A percentile compares a stretch with the other conserved stretches of the same genome.
phyloP scores from a whole-genome alignment of 2,888 invertebrate species.

The Hyposoter didymator region DNA sequence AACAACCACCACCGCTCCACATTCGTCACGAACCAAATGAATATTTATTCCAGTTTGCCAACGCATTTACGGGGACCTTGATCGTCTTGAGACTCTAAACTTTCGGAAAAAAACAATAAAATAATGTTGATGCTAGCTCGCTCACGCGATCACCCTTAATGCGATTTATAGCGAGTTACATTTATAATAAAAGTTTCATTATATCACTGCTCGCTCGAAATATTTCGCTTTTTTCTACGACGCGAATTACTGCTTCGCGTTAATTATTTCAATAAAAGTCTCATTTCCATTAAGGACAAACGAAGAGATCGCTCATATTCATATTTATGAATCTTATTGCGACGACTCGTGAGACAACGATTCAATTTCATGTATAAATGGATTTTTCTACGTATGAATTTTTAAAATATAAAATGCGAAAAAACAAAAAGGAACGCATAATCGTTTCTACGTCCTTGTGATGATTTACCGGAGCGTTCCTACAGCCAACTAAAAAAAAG shows the following conservation, averaged over 20 bases:
- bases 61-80: conserved; percentile 50
- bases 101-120: conserved; percentile 13
- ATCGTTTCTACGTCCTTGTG: conserved; percentile 52
- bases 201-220: conserved; percentile 5
- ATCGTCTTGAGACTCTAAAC: conserved; percentile 35
- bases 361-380: conserved; percentile 25
- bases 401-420: background rate
- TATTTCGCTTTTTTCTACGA: conserved; percentile 1
- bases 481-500: background rate
- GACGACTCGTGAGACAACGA: conserved; percentile 34
- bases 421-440: conserved; percentile 2
- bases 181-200: conserved; percentile 3
- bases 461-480: conserved; percentile 45
- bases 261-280: background rate
- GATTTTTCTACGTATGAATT: background rate
- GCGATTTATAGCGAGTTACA: conserved; percentile 2
- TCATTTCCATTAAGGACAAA: conserved; percentile 15
- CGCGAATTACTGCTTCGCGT: background rate
- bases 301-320: conserved; percentile 17
- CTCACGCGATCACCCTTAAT: background rate
- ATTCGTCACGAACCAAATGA: conserved; percentile 55
- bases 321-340: conserved; percentile 13
- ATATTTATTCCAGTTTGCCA: conserved; percentile 59
- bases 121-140: background rate
- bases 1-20: conserved; percentile 61